phyloP scores from a whole-genome alignment of 2,888 invertebrate species.

The Lasioglossum figueresi region DNA sequence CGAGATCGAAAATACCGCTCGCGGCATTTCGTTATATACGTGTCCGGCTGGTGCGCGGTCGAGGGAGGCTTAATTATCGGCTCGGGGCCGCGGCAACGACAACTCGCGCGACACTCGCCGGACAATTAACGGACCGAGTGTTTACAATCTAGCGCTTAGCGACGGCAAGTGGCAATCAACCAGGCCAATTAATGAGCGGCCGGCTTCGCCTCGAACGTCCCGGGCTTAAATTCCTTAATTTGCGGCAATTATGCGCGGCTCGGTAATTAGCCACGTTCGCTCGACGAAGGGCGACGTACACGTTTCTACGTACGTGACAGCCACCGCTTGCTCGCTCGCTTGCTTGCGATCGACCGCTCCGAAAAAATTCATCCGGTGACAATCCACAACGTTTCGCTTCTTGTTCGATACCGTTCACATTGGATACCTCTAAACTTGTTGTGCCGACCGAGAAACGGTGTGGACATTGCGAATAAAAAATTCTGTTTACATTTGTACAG shows the following conservation, averaged over 20 bases:
- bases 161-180: slow-evolving; percentile 76
- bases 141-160: slow-evolving; percentile 79
- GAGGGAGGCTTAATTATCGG: slow-evolving; percentile 67
- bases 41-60: slow-evolving; percentile 37
- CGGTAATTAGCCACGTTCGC: slow-evolving; percentile 65
- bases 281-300: slow-evolving; percentile 42
- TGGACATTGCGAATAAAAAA: neutral
- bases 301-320: slow-evolving; percentile 28
- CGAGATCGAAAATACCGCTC: slow-evolving; percentile 58
- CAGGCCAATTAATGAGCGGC: slow-evolving; percentile 77
- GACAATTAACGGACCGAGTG: slow-evolving; percentile 77
- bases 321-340: neutral
- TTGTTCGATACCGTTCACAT: neutral
- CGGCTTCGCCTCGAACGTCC: slow-evolving; percentile 56
- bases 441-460: neutral
- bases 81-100: slow-evolving; percentile 57
- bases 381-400: neutral
- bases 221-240: slow-evolving; percentile 77
- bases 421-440: neutral
- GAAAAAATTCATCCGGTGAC: neutral
- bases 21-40: slow-evolving; percentile 60
- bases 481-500: neutral
- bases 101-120: slow-evolving; percentile 70
- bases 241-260: slow-evolving; percentile 76
- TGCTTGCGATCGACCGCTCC: neutral